These are phyloP conservation scores for Orientallactaga sibirica DNA, from an alignment of 2,797 vertebrate species.

Conservation along the genomic window DNA sequence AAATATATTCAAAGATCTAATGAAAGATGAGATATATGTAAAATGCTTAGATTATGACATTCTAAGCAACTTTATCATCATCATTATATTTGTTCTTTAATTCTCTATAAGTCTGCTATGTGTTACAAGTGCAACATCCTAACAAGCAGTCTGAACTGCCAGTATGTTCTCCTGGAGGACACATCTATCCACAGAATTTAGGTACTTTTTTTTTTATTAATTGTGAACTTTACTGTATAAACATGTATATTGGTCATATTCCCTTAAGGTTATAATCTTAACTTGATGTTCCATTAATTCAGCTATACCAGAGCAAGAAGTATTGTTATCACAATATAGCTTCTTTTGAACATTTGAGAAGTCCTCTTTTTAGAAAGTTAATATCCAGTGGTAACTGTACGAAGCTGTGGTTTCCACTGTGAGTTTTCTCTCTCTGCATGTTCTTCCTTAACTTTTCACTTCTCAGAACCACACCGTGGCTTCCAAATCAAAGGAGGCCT, in stretches of 20 bases:
- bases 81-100: constrained; percentile 1
- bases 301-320: background rate
- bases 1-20: background rate
- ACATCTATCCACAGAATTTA: background rate
- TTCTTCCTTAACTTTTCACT: constrained; percentile 61
- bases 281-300: background rate
- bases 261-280: too few species aligned
- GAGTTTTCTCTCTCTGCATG: constrained; percentile 14
- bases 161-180: background rate
- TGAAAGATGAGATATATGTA: background rate
- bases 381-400: background rate
- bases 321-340: background rate
- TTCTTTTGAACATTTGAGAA: constrained; percentile 19
- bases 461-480: background rate
- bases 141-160: constrained; percentile 3
- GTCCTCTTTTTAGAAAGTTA: background rate
- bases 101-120: background rate
- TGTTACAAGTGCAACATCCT: constrained; percentile 6
- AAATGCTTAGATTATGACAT: background rate
- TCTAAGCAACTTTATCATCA: background rate
- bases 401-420: background rate
- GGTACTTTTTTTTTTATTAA: background rate
- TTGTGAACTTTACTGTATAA: too few species aligned
- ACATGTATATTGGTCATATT: too few species aligned
- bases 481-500: constrained; percentile 74